A percentile compares a stretch with the other conserved stretches of the same genome.
These are phyloP conservation scores for Callithrix jacchus DNA, from an alignment of 2,113 vertebrate genomes.

Conservation along the genomic window DNA sequence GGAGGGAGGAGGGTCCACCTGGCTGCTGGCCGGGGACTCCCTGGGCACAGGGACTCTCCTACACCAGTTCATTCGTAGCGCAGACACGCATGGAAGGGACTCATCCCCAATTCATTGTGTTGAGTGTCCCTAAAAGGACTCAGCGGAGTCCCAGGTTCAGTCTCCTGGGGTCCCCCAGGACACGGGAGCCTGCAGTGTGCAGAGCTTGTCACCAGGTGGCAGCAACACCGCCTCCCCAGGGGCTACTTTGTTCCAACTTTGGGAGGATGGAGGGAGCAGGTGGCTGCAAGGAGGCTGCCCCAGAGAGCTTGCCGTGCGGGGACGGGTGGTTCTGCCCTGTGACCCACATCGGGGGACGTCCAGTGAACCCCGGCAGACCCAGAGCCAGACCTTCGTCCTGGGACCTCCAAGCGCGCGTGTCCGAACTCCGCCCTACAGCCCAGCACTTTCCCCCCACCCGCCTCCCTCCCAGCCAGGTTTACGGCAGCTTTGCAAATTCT, in stretches of 20 bases:
- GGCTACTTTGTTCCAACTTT: no score
- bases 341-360: no score
- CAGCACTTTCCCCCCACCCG: accelerated
- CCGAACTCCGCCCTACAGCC: no score
- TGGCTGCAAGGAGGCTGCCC: neutral
- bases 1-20: neutral
- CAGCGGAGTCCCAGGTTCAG: neutral
- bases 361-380: neutral
- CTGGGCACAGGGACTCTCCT: neutral
- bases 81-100: neutral
- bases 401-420: neutral
- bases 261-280: accelerated
- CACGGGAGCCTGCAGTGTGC: neutral
- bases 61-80: neutral
- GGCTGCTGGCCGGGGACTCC: neutral
- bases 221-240: neutral
- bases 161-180: neutral
- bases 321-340: accelerated
- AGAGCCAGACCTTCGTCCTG: neutral
- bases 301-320: accelerated
- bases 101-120: neutral
- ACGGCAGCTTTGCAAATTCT: neutral
- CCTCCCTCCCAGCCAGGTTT: no score
- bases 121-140: accelerated
- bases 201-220: neutral